A percentile compares a stretch with the other conserved stretches of the same genome.
Conservation (phyloP, 2,113 vertebrate species). For the Quiscalus mexicanus region DNA sequence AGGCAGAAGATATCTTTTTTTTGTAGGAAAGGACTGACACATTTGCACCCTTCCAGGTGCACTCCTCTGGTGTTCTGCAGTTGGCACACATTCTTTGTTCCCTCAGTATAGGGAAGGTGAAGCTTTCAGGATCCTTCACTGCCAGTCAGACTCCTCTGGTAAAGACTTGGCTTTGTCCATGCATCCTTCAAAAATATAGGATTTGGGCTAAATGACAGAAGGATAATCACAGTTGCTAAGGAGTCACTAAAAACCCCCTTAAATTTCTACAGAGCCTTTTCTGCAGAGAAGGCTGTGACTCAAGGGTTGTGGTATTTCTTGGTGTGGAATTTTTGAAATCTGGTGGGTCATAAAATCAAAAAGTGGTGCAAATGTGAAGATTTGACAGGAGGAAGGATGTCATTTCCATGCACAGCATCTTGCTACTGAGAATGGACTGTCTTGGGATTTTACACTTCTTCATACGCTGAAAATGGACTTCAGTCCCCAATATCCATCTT, state of each 20-base stretch:
- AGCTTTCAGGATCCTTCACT: neutral
- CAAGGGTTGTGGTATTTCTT: neutral
- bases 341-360: neutral
- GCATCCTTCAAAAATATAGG: neutral
- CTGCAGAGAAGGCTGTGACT: neutral
- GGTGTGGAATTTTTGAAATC: neutral
- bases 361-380: neutral
- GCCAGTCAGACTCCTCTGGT: neutral
- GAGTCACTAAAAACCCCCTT: neutral
- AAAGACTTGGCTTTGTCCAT: neutral
- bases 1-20: neutral
- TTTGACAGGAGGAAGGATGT: neutral
- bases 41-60: neutral
- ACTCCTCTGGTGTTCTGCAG: neutral
- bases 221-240: rapidly evolving
- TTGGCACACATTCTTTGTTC: neutral
- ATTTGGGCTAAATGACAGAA: neutral
- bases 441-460: neutral
- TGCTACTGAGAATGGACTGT: neutral
- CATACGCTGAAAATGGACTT: neutral
- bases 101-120: neutral
- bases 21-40: neutral
- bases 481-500: neutral
- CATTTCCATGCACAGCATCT: neutral
- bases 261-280: neutral